These are phyloP conservation scores for Micromesistius poutassou DNA, from an alignment of 2,797 vertebrate genomes.

Conservation along the genomic window DNA sequence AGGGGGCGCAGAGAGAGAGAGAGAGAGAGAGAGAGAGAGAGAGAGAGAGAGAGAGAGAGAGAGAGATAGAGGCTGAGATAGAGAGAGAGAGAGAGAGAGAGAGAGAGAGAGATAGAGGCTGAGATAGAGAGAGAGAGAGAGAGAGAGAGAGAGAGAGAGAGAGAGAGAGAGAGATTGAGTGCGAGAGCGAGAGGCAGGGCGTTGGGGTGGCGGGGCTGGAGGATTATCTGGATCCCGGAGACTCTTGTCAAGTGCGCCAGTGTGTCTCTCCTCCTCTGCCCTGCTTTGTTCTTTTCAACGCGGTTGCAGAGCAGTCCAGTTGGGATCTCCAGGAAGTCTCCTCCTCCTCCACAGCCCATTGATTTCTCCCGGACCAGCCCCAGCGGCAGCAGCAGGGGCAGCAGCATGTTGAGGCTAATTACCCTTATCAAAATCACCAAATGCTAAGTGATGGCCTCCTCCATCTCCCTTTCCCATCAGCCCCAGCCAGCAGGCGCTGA, in stretches of 20 bases:
- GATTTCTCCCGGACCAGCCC: constrained; percentile 46
- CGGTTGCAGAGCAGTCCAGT: constrained; percentile 25
- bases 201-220: background rate
- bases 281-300: background rate
- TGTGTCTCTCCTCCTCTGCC: constrained; percentile 15
- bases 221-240: background rate
- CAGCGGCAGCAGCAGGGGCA: constrained; percentile 54
- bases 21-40: too few species aligned
- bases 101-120: too few species aligned
- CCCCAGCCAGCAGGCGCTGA: constrained; percentile 61
- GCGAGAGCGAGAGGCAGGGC: background rate
- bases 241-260: background rate
- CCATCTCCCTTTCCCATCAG: constrained; percentile 47
- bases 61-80: too few species aligned
- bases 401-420: constrained; percentile 71
- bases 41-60: too few species aligned
- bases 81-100: too few species aligned
- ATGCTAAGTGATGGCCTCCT: constrained; percentile 66
- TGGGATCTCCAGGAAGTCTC: constrained; percentile 3
- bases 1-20: too few species aligned
- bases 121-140: too few species aligned
- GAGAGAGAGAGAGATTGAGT: too few species aligned
- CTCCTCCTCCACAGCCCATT: constrained; percentile 30
- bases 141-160: too few species aligned
- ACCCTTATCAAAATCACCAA: constrained; percentile 74